phyloP scores from a whole-genome alignment of 2,888 invertebrate genomes.

The Eulithis prunata region DNA sequence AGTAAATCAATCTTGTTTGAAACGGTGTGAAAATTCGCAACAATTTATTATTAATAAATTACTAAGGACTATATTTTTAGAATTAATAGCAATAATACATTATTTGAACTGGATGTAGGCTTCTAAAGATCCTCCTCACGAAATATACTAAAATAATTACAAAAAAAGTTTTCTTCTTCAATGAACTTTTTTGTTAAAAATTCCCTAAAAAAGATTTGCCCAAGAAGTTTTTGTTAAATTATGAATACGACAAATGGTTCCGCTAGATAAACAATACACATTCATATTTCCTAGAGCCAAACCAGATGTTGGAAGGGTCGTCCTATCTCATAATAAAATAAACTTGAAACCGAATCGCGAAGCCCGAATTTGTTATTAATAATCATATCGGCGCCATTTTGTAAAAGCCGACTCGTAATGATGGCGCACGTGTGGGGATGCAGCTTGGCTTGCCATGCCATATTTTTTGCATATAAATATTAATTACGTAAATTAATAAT shows the following conservation, averaged over 20 bases:
- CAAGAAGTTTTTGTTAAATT: slow-evolving; percentile 30
- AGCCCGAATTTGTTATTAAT: slow-evolving; percentile 78
- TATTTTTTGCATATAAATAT: slow-evolving; percentile 30
- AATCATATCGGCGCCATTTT: slow-evolving; percentile 81
- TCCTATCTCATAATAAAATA: slow-evolving; percentile 64
- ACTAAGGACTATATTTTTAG: neutral
- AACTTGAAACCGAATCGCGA: slow-evolving; percentile 72
- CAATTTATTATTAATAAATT: slow-evolving; percentile 16
- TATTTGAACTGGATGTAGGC: too few species aligned
- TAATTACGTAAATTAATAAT: too few species aligned
- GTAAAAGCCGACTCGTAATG: slow-evolving; percentile 54
- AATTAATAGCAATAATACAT: too few species aligned
- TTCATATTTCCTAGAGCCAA: slow-evolving; percentile 67
- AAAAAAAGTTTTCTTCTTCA: too few species aligned
- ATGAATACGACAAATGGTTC: slow-evolving; percentile 61
- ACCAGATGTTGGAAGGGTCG: slow-evolving; percentile 72
- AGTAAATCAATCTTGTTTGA: slow-evolving; percentile 39
- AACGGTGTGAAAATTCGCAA: slow-evolving; percentile 32
- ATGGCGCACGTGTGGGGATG: slow-evolving; percentile 52
- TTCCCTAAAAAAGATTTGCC: neutral
- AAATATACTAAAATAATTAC: too few species aligned
- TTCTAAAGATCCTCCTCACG: neutral
- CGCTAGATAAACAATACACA: slow-evolving; percentile 74
- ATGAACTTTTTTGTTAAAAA: neutral
- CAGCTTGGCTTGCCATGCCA: slow-evolving; percentile 25